Evolutionary conservation across 2,113 vertebrate species (phyloP).

Genomic region (Carassius auratus): DNA sequence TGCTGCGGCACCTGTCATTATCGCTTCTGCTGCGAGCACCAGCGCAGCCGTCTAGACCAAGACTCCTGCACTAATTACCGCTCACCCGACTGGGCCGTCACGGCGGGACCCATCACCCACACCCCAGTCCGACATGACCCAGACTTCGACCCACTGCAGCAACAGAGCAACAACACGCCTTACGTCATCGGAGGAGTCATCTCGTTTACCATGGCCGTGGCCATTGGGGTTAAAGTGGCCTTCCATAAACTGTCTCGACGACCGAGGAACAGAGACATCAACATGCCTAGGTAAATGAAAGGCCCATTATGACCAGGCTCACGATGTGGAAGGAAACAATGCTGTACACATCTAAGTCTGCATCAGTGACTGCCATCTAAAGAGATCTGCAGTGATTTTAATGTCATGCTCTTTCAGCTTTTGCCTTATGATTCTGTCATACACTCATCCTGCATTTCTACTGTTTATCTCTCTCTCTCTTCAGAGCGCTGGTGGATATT

Average conservation of each 20-base stretch:
- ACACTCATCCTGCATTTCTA: background rate
- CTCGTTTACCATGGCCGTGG: conserved; percentile 87
- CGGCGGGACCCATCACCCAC: conserved; percentile 72
- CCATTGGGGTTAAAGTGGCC: conserved; percentile 85
- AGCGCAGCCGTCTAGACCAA: conserved; percentile 84
- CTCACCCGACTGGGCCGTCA: conserved; percentile 83
- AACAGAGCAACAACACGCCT: conserved; percentile 83
- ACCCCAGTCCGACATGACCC: conserved; percentile 70
- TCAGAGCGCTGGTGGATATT: conserved; percentile 88
- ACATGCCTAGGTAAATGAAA: conserved; percentile 83
- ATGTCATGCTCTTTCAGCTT: background rate
- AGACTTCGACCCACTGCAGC: conserved; percentile 76
- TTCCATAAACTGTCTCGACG: conserved; percentile 88
- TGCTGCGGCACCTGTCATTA: conserved; percentile 94
- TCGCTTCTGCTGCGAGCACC: conserved; percentile 91
- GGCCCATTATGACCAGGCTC: background rate
- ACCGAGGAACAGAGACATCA: conserved; percentile 84
- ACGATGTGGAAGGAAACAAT: background rate
- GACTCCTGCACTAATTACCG: conserved; percentile 85
- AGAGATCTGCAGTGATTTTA: background rate
- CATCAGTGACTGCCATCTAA: background rate
- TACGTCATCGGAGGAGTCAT: conserved; percentile 91
- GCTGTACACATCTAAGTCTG: background rate
- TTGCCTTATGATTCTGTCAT: conserved; percentile 2
- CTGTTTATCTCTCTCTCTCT: conserved; percentile 5